Conservation (phyloP, 2,797 vertebrate species). For the Florisuga fusca region DNA sequence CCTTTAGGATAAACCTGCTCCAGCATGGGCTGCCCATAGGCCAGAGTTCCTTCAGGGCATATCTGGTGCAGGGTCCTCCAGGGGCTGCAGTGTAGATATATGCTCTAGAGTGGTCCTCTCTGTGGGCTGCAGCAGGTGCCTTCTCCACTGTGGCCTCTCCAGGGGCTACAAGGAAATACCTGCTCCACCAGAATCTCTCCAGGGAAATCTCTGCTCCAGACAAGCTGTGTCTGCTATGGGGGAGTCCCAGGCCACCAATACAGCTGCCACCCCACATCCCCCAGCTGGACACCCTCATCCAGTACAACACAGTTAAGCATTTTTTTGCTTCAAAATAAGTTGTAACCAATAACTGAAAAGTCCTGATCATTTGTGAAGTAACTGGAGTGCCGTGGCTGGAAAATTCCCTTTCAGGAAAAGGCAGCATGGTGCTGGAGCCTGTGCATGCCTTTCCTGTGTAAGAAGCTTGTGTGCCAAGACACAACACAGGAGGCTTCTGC, state of each 20-base stretch:
- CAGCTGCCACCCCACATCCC: background rate
- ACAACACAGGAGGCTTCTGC: background rate
- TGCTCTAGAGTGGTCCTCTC: background rate
- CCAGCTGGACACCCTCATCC: background rate
- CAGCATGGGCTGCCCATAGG: rapidly evolving
- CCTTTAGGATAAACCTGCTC: background rate
- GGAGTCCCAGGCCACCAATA: background rate
- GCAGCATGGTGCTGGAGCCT: background rate
- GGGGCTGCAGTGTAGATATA: background rate
- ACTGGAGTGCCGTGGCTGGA: background rate
- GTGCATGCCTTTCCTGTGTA: background rate
- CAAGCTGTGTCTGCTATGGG: rapidly evolving
- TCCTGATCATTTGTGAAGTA: background rate
- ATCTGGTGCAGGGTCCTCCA: background rate
- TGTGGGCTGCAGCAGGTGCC: background rate
- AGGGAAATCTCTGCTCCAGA: background rate
- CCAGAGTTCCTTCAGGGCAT: background rate
- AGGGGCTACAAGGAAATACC: background rate
- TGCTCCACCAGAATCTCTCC: background rate
- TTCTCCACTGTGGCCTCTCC: background rate
- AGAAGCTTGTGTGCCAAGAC: background rate
- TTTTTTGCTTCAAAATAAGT: background rate
- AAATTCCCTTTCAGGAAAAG: background rate
- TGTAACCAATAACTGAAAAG: background rate
- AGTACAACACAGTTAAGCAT: background rate